Base-by-base conservation (phyloP, 2,113 vertebrate genomes). In the Procavia capensis region DNA sequence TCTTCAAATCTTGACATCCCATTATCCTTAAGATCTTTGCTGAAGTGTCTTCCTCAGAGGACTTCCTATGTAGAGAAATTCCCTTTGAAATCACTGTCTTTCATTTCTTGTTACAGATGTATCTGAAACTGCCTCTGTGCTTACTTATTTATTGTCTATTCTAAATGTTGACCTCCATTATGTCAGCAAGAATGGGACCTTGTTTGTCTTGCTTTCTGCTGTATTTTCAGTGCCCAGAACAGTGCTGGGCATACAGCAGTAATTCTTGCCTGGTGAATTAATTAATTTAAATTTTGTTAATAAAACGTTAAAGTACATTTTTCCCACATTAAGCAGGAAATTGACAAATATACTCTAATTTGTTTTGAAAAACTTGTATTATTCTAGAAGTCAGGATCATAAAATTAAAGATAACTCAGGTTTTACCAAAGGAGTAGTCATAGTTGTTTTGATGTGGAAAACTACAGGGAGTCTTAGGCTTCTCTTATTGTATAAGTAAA, bases 401-500 rank as follows among this genome's bases (percentile, higher is more conserved):
- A 95, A 43, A 43, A 50, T 76, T 86, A 63, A 85, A 54, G 25
- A 6, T 85, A 39, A 39, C 9, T 24, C 36, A 72, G 24, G 68
- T 72, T 72, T 72, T 36, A 59, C 57, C 57, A 59, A 59, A 54
- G 50, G 50, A 54, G 50, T 41, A 72, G 29, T 54, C 19, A 17
- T 85, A 39, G 39, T 95, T 27, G 61, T 70, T 83, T 93, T 95
- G 80, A 93, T 22, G 74, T 64, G 34, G 34, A 80, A 96, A 94
- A 66, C 41, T 4, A 68, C 10, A 61, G 27, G 13, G n/a, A 57
- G 6, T 81, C 75, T 88, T 36, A 85, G 79, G 91, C 27, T 54
- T 80, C 41, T 90, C 2, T 64, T 80, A 57, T 24, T 14, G 39
- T 54, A 57, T 86, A 86, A 89, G 87, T 94, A 50, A 85, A 43